Evolutionary conservation across 1,140 invertebrate genomes (phyloP).

Genomic region (Drosophila leontia): DNA sequence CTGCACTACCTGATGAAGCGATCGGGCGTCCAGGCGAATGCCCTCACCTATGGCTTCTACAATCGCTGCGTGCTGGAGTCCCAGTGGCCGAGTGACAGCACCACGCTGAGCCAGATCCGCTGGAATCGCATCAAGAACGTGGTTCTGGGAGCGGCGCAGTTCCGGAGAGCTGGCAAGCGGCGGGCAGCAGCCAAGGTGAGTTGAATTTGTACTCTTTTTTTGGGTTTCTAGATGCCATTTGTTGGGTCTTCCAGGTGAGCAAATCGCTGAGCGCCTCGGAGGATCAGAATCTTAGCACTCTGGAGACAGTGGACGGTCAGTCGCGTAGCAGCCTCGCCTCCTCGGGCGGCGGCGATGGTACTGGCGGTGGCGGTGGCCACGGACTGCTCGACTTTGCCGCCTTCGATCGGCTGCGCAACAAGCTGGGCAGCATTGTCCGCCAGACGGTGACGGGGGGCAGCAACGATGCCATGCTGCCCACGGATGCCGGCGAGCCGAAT

Average conservation of each 20-base stretch:
- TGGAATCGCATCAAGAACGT: constrained; percentile 98
- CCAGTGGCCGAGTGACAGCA: constrained; percentile 95
- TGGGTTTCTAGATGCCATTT: not conserved
- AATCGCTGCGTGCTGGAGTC: constrained; percentile 95
- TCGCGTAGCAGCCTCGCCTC: constrained; percentile 86
- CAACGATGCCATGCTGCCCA: constrained; percentile 45
- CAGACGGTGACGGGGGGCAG: constrained; percentile 84
- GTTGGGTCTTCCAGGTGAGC: constrained; percentile 56
- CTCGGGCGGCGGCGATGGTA: constrained; percentile 71
- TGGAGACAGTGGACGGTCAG: constrained; percentile 86
- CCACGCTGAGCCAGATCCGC: constrained; percentile 91
- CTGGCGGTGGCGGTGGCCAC: constrained; percentile 45
- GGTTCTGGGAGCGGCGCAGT: constrained; percentile 95
- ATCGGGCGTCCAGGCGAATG: constrained; percentile 97
- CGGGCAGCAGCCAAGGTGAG: constrained; percentile 84
- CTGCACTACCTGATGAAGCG: constrained; percentile 97
- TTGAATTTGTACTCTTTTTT: not conserved
- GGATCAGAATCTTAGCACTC: constrained; percentile 84
- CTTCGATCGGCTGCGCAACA: constrained; percentile 87
- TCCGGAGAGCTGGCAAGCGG: constrained; percentile 90
- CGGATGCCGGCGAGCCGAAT: constrained; percentile 51
- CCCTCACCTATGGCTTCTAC: constrained; percentile 97
- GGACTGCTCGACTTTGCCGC: constrained; percentile 86
- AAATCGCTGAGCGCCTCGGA: constrained; percentile 81
- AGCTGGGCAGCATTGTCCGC: constrained; percentile 88